A percentile compares a stretch with the other conserved stretches of the same genome.
phyloP scores from a whole-genome alignment of 2,888 invertebrate species.

The Alsophila aescularia region DNA sequence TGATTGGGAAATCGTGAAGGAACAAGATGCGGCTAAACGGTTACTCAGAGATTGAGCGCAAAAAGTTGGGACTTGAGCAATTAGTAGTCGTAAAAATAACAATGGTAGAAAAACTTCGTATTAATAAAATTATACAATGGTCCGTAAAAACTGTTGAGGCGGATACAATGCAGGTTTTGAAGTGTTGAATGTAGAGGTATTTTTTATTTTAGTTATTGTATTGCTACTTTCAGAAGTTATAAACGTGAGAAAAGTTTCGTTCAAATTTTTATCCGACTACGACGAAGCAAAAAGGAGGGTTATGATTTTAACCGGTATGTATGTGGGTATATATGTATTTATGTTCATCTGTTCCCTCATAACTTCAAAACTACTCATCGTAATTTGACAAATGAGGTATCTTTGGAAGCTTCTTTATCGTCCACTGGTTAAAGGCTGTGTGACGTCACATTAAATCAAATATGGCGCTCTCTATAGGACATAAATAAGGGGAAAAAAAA shows the following conservation, averaged over 20 bases:
- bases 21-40: not conserved
- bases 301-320: no score
- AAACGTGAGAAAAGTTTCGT: not conserved
- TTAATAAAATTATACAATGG: slow-evolving; percentile 11
- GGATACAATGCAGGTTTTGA: slow-evolving; percentile 5
- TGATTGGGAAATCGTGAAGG: slow-evolving; percentile 15
- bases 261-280: no score
- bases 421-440: no score
- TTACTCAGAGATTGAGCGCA: slow-evolving; percentile 1
- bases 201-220: not conserved
- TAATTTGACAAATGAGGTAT: no score
- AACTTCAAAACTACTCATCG: no score
- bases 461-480: no score
- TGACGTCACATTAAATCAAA: no score
- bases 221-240: not conserved
- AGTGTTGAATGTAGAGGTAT: not conserved
- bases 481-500: no score
- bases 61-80: slow-evolving; percentile 18
- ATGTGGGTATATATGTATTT: no score
- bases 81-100: slow-evolving; percentile 17
- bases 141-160: slow-evolving; percentile 14
- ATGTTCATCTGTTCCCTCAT: no score
- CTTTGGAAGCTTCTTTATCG: no score
- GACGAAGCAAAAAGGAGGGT: no score
- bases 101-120: slow-evolving; percentile 8